Base-by-base conservation (phyloP, 2,113 vertebrate genomes). In the Datnioides undecimradiatus region DNA sequence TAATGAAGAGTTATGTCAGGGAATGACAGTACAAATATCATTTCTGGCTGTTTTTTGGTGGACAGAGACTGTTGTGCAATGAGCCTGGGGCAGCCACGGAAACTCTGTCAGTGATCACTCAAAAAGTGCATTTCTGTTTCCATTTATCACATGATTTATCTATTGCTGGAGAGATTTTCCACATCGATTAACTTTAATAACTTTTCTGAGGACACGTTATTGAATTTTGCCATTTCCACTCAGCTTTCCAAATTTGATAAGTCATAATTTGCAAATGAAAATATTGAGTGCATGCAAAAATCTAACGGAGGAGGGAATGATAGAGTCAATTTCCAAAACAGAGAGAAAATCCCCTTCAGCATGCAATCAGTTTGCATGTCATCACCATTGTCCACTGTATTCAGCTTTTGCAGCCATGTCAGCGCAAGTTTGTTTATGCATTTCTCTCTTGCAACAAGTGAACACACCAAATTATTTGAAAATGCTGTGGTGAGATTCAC, bases 71-170 rank as follows among this genome's bases (percentile, higher is more conserved):
- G 73, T 84, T 80, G 76, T 71, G 80, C 57, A 82, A 84, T 31
- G 43, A 78, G 75, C 58, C 80, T 10, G 31, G 23, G 72, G 79
- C 81, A n/a, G 65, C 62, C 55, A 66, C 67, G 73, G 69, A 87
- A 87, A 90, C 75, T 75, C 52, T 60, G 52, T 57, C 65, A 36
- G 66, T 67, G 71, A 85, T 88, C 66, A 78, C 57, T 78, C 38
- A 68, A 82, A 57, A 76, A 79, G 46, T 45, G 33, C 66, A 38
- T 87, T 86, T 63, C 51, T 73, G 66, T 72, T 55, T 73, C 79
- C 80, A 84, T 90, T 82, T 66, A 69, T 89, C 79, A 57, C 58
- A 59, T 62, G 41, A 74, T 83, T 82, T 77, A 78, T 84, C 87
- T 69, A 74, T 66, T 13, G 67, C 70, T 62, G 55, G 31, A 51